Conservation (phyloP, 2,888 invertebrate genomes). For the Alsophila aescularia region DNA sequence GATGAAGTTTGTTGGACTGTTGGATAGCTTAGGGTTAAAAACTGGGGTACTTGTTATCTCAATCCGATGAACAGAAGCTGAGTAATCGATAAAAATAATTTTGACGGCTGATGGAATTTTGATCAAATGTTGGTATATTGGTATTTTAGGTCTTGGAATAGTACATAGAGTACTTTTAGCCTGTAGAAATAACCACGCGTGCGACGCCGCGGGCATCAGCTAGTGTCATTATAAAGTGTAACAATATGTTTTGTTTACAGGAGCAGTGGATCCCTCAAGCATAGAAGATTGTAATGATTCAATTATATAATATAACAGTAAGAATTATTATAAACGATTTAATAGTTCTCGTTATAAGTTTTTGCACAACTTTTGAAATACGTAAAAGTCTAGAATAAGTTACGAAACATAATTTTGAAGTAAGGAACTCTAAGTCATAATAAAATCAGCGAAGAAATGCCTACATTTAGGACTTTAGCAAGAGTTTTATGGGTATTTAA, state of each 20-base stretch:
- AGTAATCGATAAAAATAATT: no score
- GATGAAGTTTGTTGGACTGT: no score
- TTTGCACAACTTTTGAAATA: slow-evolving; percentile 43
- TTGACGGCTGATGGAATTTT: no score
- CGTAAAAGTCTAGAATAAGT: slow-evolving; percentile 43
- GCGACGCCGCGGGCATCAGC: no score
- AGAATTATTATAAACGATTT: slow-evolving; percentile 23
- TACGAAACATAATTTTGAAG: slow-evolving; percentile 2
- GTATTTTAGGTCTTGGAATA: no score
- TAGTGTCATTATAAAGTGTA: no score
- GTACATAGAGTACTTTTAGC: no score
- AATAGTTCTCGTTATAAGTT: slow-evolving; percentile 31
- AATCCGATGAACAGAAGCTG: no score
- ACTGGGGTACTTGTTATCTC: no score
- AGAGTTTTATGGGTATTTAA: slow-evolving; percentile 1
- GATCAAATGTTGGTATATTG: no score
- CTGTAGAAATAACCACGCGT: no score
- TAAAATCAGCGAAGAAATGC: not conserved
- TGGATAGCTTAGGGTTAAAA: no score
- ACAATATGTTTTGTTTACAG: slow-evolving; percentile 33
- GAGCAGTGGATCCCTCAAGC: slow-evolving; percentile 32
- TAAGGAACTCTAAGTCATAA: slow-evolving; percentile 3
- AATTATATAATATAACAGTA: slow-evolving; percentile 21
- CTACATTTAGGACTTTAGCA: not conserved
- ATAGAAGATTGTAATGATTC: slow-evolving; percentile 13